Base-by-base conservation (phyloP, 2,113 vertebrate genomes). In the Callaeas wilsoni region DNA sequence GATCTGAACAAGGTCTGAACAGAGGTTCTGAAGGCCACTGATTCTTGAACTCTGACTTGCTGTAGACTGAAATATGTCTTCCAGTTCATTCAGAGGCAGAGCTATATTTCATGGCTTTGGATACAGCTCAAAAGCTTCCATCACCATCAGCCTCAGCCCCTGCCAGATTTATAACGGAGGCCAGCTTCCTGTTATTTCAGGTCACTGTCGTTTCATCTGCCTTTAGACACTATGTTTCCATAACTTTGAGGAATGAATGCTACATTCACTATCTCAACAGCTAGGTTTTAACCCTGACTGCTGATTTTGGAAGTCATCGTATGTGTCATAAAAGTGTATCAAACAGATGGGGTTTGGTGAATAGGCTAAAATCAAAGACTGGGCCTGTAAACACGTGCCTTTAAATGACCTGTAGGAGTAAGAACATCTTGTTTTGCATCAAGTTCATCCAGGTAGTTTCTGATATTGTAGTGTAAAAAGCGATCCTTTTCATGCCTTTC, bases 111-210 rank as follows among this genome's bases (percentile, higher is more conserved):
- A 84, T 63, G 50, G 32, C 6, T 92, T 89, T 92, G 68, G 59
- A 74, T 80, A 30, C n/a, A 89, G 60, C 46, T 83, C 63, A 55
- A 22, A 80, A 57, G 46, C 41, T 86, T 90, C 86, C 67, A 69
- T 81, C 68, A 68, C 63, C 71, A 76, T 91, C 59, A 81, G 25
- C 29, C 29, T 90, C 75, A 77, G 59, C 19, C n/a, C 60, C 46
- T 86, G 86, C 53, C 59, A 90, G 79, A 68, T 42, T 68, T 22
- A 44, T 23, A 87, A 44, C 42, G 0, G 30, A 71, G 78, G 44
- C 57, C 82, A 95, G 56, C 49, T 92, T 69, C 84, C 62, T 88
- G 55, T 84, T 89, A 87, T 77, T 95, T 87, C 60, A 56, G 56
- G 44, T 90, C 83, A 68, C 79, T 90, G 64, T 60, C 62, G 56